phyloP scores from a whole-genome alignment of 1,140 invertebrate species.

The Oncopeltus fasciatus region DNA sequence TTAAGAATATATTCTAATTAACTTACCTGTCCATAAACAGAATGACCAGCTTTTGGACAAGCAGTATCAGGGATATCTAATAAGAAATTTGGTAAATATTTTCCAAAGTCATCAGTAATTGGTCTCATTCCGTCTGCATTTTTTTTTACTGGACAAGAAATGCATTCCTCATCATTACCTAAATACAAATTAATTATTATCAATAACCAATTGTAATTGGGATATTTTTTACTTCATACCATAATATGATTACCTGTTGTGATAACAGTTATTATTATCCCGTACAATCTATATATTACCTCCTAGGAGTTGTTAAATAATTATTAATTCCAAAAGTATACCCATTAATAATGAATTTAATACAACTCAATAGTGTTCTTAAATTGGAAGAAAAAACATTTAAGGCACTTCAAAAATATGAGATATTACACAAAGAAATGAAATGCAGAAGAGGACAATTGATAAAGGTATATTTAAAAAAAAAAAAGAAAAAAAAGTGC shows the following conservation, averaged over 20 bases:
- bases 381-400: not conserved
- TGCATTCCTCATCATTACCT: constrained; percentile 28
- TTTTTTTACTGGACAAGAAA: constrained; percentile 35
- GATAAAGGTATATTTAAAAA: not conserved
- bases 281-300: no score
- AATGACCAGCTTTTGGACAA: constrained; percentile 80
- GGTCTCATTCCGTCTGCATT: constrained; percentile 39
- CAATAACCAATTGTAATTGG: no score
- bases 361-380: not conserved
- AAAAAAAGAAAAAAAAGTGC: not conserved
- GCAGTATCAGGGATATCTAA: constrained; percentile 68
- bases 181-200: no score
- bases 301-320: no score
- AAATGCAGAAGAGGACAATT: not conserved
- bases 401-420: not conserved
- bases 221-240: no score
- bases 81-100: constrained; percentile 75
- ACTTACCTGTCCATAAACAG: constrained; percentile 49
- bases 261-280: no score
- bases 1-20: not conserved
- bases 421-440: not conserved
- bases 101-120: constrained; percentile 47
- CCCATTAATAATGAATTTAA: not conserved
- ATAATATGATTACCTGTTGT: no score
- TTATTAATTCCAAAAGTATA: no score